Base-by-base conservation (phyloP, 2,113 vertebrate species). In the Apus apus region DNA sequence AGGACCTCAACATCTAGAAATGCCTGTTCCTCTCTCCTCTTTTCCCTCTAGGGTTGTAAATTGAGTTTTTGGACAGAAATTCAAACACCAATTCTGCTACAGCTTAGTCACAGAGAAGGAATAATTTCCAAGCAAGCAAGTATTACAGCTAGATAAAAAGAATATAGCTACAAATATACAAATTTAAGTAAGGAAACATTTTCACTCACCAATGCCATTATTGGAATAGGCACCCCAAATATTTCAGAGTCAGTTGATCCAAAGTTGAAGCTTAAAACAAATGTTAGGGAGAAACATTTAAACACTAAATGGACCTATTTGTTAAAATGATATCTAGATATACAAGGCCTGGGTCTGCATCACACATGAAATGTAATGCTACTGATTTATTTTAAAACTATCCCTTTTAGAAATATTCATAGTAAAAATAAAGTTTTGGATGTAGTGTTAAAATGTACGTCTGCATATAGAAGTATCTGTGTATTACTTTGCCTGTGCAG, bases 141-240 rank as follows among this genome's bases (percentile, higher is more conserved):
- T 21, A 48, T 45, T 61, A 67, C 74, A 89, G 30, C 7, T 56
- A 85, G 11, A 62, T 43, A 77, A 81, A 76, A 21, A 85, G 6
- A 81, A 25, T 5, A 53, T 2, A 89, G 15, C 32, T 56, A 81
- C 11, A 89, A 53, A 80, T 25, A 76, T 2, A 89, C 2, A 75
- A 19, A 74, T 77, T 89, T 60, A 74, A 40, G 57, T 72, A 84
- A 78, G 30, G 66, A 84, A 85, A 46, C 18, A 57, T 76, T 91
- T 85, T 74, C 46, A 98, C 99, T 99, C 97, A 99, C 99, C 98
- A 99, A 45, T 81, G 98, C 99, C 97, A 97, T 98, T 96, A 99
- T 98, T 91, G 99, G 98, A 97, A 99, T 98, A 95, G 99, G 87
- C 15, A 97, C 96, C 13, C 99, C 99, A 85, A 99, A 99, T 95